A percentile compares a stretch with the other conserved stretches of the same genome.
These are phyloP conservation scores for Conus ventricosus DNA, from an alignment of 1,140 invertebrate species.

Conservation along the genomic window DNA sequence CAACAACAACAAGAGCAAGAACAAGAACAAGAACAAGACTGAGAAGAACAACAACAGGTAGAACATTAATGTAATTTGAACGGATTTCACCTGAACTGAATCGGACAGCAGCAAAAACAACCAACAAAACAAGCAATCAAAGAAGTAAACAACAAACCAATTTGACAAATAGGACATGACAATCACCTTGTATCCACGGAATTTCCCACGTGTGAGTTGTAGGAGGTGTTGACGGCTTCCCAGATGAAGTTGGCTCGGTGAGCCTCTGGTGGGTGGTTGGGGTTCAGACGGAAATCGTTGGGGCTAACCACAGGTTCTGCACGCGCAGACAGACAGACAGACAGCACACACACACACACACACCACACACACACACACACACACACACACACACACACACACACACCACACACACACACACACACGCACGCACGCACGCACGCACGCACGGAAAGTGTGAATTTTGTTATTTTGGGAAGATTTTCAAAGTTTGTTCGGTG, in stretches of 20 bases:
- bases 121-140: too few relatives aligned
- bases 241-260: conserved; percentile 68
- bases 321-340: background rate
- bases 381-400: background rate
- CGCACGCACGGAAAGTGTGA: too few relatives aligned
- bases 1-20: too few relatives aligned
- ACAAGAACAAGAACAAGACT: too few relatives aligned
- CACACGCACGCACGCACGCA: too few relatives aligned
- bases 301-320: conserved; percentile 35
- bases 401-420: background rate
- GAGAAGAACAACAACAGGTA: too few relatives aligned
- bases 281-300: conserved; percentile 64
- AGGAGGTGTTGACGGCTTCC: conserved; percentile 64
- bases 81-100: too few relatives aligned
- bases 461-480: too few relatives aligned
- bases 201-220: conserved; percentile 60
- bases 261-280: conserved; percentile 50
- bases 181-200: conserved; percentile 66
- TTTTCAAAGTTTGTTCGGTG: too few relatives aligned
- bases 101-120: too few relatives aligned
- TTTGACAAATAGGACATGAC: background rate
- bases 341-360: conserved; percentile 2
- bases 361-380: background rate
- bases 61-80: too few relatives aligned
- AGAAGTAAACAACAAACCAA: too few relatives aligned